Conservation (phyloP, 2,888 invertebrate genomes). For the Andrena fulva region DNA sequence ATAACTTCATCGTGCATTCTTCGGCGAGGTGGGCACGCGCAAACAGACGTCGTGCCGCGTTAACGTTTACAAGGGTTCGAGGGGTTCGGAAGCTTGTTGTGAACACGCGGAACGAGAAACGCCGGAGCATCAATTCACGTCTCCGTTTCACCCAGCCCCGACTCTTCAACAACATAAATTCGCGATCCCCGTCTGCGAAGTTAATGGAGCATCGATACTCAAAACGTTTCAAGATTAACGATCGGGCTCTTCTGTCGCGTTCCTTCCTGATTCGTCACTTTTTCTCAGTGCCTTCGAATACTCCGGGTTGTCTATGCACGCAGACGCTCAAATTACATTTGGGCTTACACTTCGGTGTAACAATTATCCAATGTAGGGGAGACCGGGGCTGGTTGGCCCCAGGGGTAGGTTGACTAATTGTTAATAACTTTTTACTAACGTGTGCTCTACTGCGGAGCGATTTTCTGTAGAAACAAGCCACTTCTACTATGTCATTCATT, state of each 20-base stretch:
- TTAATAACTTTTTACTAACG: too few relatives aligned
- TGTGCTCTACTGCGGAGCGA: too few relatives aligned
- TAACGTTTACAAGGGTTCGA: not conserved
- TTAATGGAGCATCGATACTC: constrained; percentile 37
- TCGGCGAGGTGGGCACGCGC: not conserved
- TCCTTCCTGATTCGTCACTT: not conserved
- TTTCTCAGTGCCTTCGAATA: constrained; percentile 6
- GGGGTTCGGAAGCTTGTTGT: not conserved
- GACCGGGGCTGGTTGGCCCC: too few relatives aligned
- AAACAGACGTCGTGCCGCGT: not conserved
- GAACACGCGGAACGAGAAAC: constrained; percentile 1
- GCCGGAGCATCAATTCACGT: constrained; percentile 27
- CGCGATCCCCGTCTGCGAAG: constrained; percentile 26
- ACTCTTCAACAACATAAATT: constrained; percentile 26
- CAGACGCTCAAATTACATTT: not conserved
- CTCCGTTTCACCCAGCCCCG: constrained; percentile 11
- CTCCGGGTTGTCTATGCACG: not conserved
- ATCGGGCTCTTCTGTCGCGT: constrained; percentile 15
- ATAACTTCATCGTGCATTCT: constrained; percentile 22
- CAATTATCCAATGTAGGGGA: too few relatives aligned
- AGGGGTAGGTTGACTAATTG: too few relatives aligned
- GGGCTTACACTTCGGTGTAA: not conserved
- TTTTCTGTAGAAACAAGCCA: too few relatives aligned
- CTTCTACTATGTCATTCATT: too few relatives aligned
- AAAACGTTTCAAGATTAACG: constrained; percentile 34